phyloP scores from a whole-genome alignment of 2,888 invertebrate species.

The Rotaria sp. region DNA sequence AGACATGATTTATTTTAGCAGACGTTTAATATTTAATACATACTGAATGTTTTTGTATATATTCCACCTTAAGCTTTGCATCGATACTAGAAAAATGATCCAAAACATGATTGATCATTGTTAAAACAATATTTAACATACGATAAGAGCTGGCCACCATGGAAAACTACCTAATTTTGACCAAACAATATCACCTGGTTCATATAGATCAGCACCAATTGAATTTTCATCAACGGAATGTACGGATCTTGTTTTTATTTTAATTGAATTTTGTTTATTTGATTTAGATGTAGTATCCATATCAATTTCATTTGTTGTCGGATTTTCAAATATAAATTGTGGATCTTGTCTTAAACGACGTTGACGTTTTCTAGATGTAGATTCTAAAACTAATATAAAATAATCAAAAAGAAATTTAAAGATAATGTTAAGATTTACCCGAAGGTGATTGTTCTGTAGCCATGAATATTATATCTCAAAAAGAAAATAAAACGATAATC shows the following conservation, averaged over 20 bases:
- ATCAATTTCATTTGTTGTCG: no score
- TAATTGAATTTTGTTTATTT: neutral
- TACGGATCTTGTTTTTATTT: neutral
- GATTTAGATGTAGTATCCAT: neutral
- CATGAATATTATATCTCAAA: neutral
- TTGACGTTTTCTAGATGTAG: neutral
- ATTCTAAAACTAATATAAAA: neutral
- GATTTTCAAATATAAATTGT: neutral
- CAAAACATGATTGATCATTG: neutral
- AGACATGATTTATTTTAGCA: no score
- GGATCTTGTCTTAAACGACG: slow-evolving; percentile 10
- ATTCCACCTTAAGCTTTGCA: neutral
- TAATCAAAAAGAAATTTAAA: no score
- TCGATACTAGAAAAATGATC: neutral
- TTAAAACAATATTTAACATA: neutral
- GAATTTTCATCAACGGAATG: neutral
- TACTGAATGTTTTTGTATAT: slow-evolving; percentile 2
- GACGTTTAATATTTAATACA: no score
- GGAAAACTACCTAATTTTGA: neutral
- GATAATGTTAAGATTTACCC: neutral
- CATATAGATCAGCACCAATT: neutral
- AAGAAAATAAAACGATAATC: neutral
- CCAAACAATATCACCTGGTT: slow-evolving; percentile 3
- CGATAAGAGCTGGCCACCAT: slow-evolving; percentile 1
- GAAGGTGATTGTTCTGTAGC: neutral